A percentile compares a stretch with the other conserved stretches of the same genome.
These are phyloP conservation scores for Lordiphosa mommai DNA, from an alignment of 1,140 invertebrate species.

Conservation along the genomic window DNA sequence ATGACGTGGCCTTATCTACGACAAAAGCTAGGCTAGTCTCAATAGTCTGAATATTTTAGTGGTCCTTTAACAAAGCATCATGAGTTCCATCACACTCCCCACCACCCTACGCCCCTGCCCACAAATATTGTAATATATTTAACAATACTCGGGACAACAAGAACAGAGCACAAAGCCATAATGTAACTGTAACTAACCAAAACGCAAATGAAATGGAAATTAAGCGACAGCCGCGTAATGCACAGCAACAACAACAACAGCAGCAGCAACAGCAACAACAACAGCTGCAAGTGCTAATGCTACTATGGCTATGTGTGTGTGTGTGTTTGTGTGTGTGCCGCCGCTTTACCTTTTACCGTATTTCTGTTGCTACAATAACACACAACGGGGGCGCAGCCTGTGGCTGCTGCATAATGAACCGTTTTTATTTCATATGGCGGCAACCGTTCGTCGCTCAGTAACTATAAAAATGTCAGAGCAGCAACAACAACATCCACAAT, in stretches of 20 bases:
- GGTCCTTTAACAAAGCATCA: too few relatives aligned
- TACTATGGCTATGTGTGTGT: slow-evolving; percentile 1
- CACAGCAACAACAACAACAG: slow-evolving; percentile 50
- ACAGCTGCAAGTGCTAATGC: slow-evolving; percentile 41
- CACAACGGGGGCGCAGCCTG: slow-evolving; percentile 11
- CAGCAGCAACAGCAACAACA: slow-evolving; percentile 19
- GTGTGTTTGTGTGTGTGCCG: slow-evolving; percentile 5
- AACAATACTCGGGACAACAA: slow-evolving; percentile 40
- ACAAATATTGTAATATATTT: background rate
- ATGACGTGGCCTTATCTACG: slow-evolving; percentile 26
- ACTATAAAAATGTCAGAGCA: slow-evolving; percentile 54
- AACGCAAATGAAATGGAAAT: slow-evolving; percentile 54
- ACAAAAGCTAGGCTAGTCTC: background rate
- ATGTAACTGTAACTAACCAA: slow-evolving; percentile 35
- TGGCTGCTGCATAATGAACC: slow-evolving; percentile 54
- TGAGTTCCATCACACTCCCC: too few relatives aligned
- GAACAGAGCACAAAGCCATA: slow-evolving; percentile 16
- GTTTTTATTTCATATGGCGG: slow-evolving; percentile 77
- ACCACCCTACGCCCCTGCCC: slow-evolving; percentile 22
- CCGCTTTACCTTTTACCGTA: slow-evolving; percentile 10
- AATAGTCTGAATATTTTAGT: too few relatives aligned
- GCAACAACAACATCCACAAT: slow-evolving; percentile 24
- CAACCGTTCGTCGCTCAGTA: slow-evolving; percentile 67
- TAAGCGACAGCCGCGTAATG: slow-evolving; percentile 44
- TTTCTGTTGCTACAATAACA: slow-evolving; percentile 39